phyloP scores from a whole-genome alignment of 1,140 invertebrate species.

The Euwallacea fornicatus region DNA sequence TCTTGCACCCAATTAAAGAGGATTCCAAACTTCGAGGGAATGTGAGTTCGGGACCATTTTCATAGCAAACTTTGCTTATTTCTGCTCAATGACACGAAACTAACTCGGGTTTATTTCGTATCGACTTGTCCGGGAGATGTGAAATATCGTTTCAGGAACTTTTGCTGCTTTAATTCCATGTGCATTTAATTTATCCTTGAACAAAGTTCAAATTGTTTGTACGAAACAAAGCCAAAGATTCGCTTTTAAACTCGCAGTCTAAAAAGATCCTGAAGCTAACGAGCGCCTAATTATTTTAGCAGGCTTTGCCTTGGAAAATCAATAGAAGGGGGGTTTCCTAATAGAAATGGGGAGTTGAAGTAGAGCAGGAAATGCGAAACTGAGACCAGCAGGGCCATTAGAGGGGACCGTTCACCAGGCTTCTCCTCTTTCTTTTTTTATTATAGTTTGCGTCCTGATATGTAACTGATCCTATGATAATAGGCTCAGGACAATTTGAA shows the following conservation, averaged over 20 bases:
- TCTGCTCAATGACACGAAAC: conserved; percentile 6
- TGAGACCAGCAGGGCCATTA: conserved; percentile 19
- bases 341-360: conserved; percentile 17
- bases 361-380: background rate
- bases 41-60: conserved; percentile 7
- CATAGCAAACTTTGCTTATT: conserved; percentile 15
- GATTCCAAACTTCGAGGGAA: conserved; percentile 23
- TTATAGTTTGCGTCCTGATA: no score
- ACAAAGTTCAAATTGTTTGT: no score
- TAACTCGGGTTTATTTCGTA: conserved; percentile 18
- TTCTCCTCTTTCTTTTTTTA: conserved; percentile 5
- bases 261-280: conserved; percentile 3
- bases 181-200: no score
- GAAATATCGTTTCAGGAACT: conserved; percentile 1
- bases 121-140: conserved; percentile 1
- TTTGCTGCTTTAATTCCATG: no score
- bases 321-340: conserved; percentile 13
- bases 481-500: no score
- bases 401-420: background rate
- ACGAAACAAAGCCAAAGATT: no score
- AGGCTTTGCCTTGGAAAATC: conserved; percentile 14
- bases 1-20: conserved; percentile 14
- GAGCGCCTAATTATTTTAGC: conserved; percentile 17
- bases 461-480: no score
- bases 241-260: no score